phyloP scores from a whole-genome alignment of 2,888 invertebrate genomes.

The Callosobruchus maculatus region DNA sequence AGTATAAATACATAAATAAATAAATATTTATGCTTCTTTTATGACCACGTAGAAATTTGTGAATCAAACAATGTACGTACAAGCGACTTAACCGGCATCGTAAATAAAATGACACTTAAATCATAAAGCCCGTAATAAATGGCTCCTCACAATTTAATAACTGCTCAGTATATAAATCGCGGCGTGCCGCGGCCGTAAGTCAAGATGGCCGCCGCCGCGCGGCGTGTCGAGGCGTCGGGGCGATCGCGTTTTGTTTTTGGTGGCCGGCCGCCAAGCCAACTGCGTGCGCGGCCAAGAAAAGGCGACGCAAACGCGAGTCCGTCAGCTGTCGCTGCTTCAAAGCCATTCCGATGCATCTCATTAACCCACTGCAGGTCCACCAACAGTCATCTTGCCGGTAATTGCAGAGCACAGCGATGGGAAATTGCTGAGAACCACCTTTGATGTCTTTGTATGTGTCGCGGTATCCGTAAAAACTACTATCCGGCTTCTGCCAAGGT shows the following conservation, averaged over 20 bases:
- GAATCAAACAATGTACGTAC: neutral
- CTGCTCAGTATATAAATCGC: constrained; percentile 37
- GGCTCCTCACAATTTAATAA: constrained; percentile 42
- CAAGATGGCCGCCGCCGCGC: constrained; percentile 36
- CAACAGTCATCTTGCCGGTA: constrained; percentile 27
- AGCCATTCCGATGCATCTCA: constrained; percentile 36
- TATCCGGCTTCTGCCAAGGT: neutral
- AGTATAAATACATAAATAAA: too few relatives aligned
- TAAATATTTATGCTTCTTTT: too few relatives aligned
- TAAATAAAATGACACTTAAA: constrained; percentile 37
- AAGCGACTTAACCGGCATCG: constrained; percentile 10
- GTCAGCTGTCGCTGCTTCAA: constrained; percentile 40
- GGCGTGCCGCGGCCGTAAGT: constrained; percentile 30
- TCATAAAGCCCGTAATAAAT: constrained; percentile 41
- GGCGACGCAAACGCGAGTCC: constrained; percentile 35
- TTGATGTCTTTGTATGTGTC: neutral
- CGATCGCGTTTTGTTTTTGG: constrained; percentile 38
- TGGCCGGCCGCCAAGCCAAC: constrained; percentile 38
- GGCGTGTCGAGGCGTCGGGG: constrained; percentile 25
- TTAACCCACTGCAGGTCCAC: constrained; percentile 34
- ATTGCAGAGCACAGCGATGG: neutral
- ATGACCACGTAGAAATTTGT: too few relatives aligned
- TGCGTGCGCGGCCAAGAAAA: constrained; percentile 33
- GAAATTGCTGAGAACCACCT: neutral
- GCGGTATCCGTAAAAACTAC: neutral